Evolutionary conservation across 2,888 invertebrate species (phyloP).

Genomic region (Tortrix viridana): DNA sequence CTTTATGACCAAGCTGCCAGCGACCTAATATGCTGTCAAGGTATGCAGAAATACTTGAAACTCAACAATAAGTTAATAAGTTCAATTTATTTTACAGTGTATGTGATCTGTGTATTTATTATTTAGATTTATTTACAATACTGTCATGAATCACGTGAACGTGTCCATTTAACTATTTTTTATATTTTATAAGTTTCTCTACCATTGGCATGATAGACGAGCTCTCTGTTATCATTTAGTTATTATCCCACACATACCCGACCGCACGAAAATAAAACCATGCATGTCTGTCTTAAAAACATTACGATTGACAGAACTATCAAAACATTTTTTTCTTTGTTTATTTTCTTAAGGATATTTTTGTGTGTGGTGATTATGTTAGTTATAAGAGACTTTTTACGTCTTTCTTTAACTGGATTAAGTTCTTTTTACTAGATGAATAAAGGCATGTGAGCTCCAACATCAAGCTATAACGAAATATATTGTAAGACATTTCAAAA

Average conservation of each 20-base stretch:
- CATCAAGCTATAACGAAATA: not conserved
- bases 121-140: slow-evolving; percentile 35
- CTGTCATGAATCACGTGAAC: slow-evolving; percentile 23
- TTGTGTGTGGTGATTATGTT: not conserved
- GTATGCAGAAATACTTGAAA: slow-evolving; percentile 64
- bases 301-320: not conserved
- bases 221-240: slow-evolving; percentile 10
- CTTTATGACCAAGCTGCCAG: slow-evolving; percentile 80
- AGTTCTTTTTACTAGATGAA: too few relatives aligned
- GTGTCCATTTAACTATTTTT: slow-evolving; percentile 20
- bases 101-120: slow-evolving; percentile 41
- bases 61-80: slow-evolving; percentile 43
- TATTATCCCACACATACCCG: slow-evolving; percentile 8
- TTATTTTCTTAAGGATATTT: not conserved
- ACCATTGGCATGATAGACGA: slow-evolving; percentile 26
- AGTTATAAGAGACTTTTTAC: slow-evolving; percentile 4
- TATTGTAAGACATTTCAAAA: not conserved
- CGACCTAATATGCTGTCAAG: slow-evolving; percentile 84
- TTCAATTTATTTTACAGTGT: slow-evolving; percentile 43
- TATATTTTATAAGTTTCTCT: slow-evolving; percentile 1
- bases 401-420: not conserved
- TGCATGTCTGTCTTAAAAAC: slow-evolving; percentile 6
- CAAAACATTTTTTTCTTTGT: not conserved
- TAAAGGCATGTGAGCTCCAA: slow-evolving; percentile 15
- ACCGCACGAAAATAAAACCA: slow-evolving; percentile 13